A percentile compares a stretch with the other conserved stretches of the same genome.
Conservation (phyloP, 2,888 invertebrate genomes). For the Drosophila mulleri region DNA sequence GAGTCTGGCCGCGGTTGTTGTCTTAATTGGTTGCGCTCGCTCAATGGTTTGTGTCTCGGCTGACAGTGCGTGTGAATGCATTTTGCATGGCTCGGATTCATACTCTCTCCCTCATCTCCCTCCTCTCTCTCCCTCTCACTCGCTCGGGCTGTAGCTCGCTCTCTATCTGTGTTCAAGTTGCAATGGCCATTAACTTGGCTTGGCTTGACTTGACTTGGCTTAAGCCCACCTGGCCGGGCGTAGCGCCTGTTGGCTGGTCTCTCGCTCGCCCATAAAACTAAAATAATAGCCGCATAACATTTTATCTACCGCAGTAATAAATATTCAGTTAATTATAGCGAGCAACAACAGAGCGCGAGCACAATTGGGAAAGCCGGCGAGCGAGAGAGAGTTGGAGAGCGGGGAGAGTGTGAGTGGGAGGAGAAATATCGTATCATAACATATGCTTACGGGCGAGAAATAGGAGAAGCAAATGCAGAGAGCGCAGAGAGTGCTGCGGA, state of each 20-base stretch:
- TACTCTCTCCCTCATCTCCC: not conserved
- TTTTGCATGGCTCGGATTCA: conserved; percentile 58
- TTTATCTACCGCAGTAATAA: conserved; percentile 81
- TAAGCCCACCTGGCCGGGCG: conserved; percentile 63
- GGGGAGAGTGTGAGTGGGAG: not conserved
- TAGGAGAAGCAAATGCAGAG: not conserved
- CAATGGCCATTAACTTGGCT: conserved; percentile 37
- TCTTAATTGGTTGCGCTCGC: conserved; percentile 67
- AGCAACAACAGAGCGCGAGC: conserved; percentile 1
- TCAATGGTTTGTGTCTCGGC: conserved; percentile 62
- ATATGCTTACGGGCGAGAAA: not conserved
- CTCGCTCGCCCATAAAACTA: conserved; percentile 72
- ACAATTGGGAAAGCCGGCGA: not conserved
- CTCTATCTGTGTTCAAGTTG: not conserved
- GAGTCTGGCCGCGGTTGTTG: conserved; percentile 25
- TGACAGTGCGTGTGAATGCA: conserved; percentile 46
- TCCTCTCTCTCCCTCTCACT: not conserved
- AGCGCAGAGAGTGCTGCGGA: not conserved
- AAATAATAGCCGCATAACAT: conserved; percentile 81
- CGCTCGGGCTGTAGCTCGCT: not conserved
- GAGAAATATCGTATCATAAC: not conserved
- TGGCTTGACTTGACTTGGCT: conserved; percentile 47
- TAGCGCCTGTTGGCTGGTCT: conserved; percentile 38
- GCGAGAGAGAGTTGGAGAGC: not conserved
- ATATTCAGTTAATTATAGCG: conserved; percentile 79